These are phyloP conservation scores for Whitmania pigra DNA, from an alignment of 1,140 invertebrate genomes.

Conservation along the genomic window DNA sequence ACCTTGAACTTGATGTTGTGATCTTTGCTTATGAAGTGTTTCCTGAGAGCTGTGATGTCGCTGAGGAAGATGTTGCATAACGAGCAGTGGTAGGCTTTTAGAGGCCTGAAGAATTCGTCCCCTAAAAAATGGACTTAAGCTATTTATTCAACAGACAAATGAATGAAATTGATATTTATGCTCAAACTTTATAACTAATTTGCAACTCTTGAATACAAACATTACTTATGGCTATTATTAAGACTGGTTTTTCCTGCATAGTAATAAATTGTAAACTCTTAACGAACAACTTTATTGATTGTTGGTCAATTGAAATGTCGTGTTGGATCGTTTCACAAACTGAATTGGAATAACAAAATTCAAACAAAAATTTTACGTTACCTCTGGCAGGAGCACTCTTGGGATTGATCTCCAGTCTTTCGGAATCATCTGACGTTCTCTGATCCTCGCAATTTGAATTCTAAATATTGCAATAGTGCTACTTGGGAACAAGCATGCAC, in stretches of 20 bases:
- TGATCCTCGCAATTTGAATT: background rate
- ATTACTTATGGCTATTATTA: no score
- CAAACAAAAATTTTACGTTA: background rate
- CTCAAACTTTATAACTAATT: background rate
- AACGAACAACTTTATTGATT: no score
- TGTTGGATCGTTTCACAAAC: no score
- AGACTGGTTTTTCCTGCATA: no score
- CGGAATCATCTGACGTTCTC: background rate
- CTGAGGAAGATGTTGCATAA: background rate
- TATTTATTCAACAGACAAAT: background rate
- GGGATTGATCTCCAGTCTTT: background rate
- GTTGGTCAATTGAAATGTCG: no score
- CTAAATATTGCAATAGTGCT: background rate
- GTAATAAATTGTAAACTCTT: no score
- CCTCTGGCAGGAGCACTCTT: constrained; percentile 6
- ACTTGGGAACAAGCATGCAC: background rate
- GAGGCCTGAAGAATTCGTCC: background rate
- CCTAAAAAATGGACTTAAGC: background rate
- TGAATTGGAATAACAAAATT: no score
- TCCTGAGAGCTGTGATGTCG: background rate
- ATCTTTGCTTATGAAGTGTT: background rate
- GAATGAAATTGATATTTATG: background rate
- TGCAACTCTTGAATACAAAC: background rate
- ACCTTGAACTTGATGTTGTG: constrained; percentile 8
- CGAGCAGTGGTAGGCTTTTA: constrained; percentile 2